Conservation (phyloP, 2,113 vertebrate species). For the Eira barbara region DNA sequence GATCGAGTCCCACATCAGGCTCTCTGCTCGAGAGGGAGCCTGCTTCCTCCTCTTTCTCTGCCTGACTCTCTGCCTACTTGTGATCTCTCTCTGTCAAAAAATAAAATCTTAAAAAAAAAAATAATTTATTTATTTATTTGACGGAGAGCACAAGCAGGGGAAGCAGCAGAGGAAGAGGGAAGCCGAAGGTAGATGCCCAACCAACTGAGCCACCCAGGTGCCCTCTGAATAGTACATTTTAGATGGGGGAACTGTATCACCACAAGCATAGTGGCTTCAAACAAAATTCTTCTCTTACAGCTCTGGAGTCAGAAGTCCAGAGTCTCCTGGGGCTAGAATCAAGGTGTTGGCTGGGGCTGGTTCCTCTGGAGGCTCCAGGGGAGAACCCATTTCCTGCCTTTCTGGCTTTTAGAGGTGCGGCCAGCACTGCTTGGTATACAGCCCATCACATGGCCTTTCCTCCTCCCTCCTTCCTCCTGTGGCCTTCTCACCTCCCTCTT, state of each 20-base stretch:
- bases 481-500: neutral
- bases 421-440: no score
- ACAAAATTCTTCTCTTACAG: neutral
- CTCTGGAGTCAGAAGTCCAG: neutral
- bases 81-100: no score
- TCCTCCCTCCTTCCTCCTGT: neutral
- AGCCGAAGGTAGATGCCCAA: neutral
- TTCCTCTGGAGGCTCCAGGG: neutral
- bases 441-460: no score
- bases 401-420: no score
- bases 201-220: neutral
- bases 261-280: neutral
- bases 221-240: neutral
- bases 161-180: neutral
- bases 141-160: no score
- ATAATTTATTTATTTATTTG: neutral
- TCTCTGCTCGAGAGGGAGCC: no score
- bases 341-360: neutral
- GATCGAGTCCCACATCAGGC: no score
- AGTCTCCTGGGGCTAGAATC: neutral
- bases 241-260: neutral
- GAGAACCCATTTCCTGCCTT: neutral
- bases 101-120: no score
- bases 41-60: no score
- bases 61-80: no score